Conservation (phyloP, 2,113 vertebrate species). For the Toxostoma redivivum region DNA sequence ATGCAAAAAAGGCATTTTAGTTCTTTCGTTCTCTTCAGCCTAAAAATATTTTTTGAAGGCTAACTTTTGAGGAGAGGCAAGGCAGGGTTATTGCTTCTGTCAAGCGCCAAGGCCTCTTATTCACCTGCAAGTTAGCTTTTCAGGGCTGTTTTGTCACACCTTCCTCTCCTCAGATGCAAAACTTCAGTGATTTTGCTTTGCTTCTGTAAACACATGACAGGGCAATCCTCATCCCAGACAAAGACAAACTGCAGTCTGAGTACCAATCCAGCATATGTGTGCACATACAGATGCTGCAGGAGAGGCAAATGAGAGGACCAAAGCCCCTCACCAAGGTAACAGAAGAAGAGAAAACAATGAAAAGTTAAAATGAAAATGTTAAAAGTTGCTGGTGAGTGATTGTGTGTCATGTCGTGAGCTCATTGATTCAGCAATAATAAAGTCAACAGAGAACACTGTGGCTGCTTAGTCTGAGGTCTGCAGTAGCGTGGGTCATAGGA, state of each 20-base stretch:
- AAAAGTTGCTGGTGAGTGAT: neutral
- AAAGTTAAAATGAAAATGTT: accelerated
- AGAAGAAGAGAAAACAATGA: neutral
- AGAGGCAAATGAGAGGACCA: neutral
- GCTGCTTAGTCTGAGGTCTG: neutral
- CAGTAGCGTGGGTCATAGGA: neutral
- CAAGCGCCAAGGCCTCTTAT: neutral
- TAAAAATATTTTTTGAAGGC: neutral
- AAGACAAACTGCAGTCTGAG: neutral
- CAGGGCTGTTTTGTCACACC: neutral
- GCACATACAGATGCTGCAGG: neutral
- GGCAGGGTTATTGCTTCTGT: neutral
- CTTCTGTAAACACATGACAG: neutral
- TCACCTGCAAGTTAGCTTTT: neutral
- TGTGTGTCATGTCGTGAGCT: neutral
- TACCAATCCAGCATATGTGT: neutral
- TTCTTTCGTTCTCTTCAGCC: neutral
- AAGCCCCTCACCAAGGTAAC: neutral
- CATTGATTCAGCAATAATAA: neutral
- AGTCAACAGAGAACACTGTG: neutral
- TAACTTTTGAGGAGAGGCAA: neutral
- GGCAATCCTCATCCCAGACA: neutral
- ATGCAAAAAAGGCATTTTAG: neutral
- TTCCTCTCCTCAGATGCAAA: neutral
- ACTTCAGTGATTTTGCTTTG: neutral